These are phyloP conservation scores for Brachyopa scutellaris DNA, from an alignment of 2,888 invertebrate species.

Conservation along the genomic window DNA sequence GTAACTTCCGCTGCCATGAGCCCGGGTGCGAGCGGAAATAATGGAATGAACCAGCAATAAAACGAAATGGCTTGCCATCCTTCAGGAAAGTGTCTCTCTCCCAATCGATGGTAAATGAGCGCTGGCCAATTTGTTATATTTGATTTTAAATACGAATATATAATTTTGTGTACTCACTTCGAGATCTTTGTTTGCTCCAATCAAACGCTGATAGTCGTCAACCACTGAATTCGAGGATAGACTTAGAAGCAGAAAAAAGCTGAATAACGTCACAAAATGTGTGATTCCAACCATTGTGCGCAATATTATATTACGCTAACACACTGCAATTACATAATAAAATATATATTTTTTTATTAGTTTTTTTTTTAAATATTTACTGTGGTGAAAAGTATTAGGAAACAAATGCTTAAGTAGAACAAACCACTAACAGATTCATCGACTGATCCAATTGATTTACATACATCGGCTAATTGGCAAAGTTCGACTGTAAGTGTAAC, in stretches of 20 bases:
- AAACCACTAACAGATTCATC: no score
- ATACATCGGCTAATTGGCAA: no score
- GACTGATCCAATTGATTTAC: no score
- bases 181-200: constrained; percentile 42
- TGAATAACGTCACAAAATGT: constrained; percentile 25
- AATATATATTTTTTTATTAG: no score
- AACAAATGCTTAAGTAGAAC: no score
- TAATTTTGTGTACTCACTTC: constrained; percentile 41
- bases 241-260: constrained; percentile 33
- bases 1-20: constrained; percentile 91
- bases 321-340: no score
- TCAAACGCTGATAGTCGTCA: constrained; percentile 40
- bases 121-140: constrained; percentile 13
- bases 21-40: constrained; percentile 91
- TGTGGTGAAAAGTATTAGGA: no score
- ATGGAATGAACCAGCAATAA: constrained; percentile 91
- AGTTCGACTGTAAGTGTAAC: no score
- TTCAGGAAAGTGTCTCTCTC: constrained; percentile 86
- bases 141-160: no score
- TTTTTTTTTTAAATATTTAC: no score
- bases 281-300: constrained; percentile 29
- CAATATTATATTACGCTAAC: no score
- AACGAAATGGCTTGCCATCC: constrained; percentile 88
- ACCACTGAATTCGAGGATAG: constrained; percentile 16
- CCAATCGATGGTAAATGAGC: constrained; percentile 84